Base-by-base conservation (phyloP, 2,113 vertebrate genomes). In the Nesogale talazaci region DNA sequence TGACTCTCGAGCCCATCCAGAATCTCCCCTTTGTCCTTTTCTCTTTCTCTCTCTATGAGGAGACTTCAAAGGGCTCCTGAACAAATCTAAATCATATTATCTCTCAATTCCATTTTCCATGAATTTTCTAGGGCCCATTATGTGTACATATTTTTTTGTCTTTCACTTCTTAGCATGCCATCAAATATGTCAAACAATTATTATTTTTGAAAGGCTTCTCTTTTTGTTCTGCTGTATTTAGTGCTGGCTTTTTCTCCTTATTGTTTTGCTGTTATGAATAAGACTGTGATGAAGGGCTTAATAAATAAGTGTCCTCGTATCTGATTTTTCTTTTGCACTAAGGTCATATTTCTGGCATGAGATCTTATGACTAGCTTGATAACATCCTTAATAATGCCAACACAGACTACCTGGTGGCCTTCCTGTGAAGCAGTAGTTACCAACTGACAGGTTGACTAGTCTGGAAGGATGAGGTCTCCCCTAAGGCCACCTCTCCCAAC, bases 301-400 rank as follows among this genome's bases (percentile, higher is more conserved):
- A 85, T 63, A 34, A n/a, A 86, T 69, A 88, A 90, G 94, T 82
- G 22, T 77, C 56, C n/a, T 85, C 11, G 10, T 63, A 38, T 88
- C 69, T 92, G 42, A 83, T 83, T 67, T 90, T 40, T 67, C 23
- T 74, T 92, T 78, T 90, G 59, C 5, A 31, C 89, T 92, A 69
- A 90, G 57, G 34, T 79, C 57, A 31, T 90, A 46, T 88, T 19
- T 82, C 76, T 89, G 69, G 79, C 36, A 40, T 69, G 40, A 86
- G 23, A 61, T 74, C 79, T 86, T 90, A 74, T 83, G 81, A 85
- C 23, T 65, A 88, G 65, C 84, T 22, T 70, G 20, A 81, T 80
- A 86, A 72, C 29, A 67, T 72, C 7, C 56, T 94, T 80, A 29
- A 25, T 16, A 94, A 94, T 57, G n/a, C n/a, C n/a, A n/a, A n/a